Percentiles rank a stretch among this genome's conserved stretches.
Conservation (phyloP, 2,888 invertebrate species). For the Danaus chrysippus region DNA sequence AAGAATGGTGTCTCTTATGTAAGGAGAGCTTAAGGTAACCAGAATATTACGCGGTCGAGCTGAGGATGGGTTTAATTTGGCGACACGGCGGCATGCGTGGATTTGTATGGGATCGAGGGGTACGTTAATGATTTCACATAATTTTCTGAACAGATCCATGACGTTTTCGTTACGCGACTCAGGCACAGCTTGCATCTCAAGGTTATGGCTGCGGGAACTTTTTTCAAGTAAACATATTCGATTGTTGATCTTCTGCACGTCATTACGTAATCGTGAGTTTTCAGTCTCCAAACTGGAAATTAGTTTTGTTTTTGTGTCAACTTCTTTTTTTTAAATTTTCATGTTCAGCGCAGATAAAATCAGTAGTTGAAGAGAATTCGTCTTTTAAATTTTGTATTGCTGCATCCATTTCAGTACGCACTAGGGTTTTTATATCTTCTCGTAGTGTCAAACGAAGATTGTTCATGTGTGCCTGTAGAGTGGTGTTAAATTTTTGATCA, state of each 20-base stretch:
- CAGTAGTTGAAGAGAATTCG: too few species aligned
- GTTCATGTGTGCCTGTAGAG: constrained; percentile 2
- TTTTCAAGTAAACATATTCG: constrained; percentile 7
- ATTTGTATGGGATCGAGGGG: too few species aligned
- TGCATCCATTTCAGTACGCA: constrained; percentile 9
- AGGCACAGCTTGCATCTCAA: constrained; percentile 1
- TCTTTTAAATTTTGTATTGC: too few species aligned
- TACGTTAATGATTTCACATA: constrained; percentile 6
- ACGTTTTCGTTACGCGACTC: too few species aligned
- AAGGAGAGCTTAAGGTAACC: constrained; percentile 6
- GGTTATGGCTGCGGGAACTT: constrained; percentile 7
- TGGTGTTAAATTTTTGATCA: constrained; percentile 5
- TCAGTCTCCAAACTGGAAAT: constrained; percentile 9
- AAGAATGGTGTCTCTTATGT: constrained; percentile 7
- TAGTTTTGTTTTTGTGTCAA: constrained; percentile 8
- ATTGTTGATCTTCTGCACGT: constrained; percentile 8
- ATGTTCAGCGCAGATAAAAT: too few species aligned
- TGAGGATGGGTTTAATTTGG: constrained; percentile 14
- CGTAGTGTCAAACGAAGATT: constrained; percentile 10
- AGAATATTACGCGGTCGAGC: constrained; percentile 14
- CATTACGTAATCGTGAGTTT: constrained; percentile 6
- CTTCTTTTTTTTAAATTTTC: constrained; percentile 9
- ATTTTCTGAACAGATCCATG: too few species aligned
- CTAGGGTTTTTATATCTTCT: constrained; percentile 6
- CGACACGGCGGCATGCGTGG: constrained; percentile 14